Evolutionary conservation across 2,888 invertebrate genomes (phyloP).

Genomic region (Sinopyrophorus schimmeli): DNA sequence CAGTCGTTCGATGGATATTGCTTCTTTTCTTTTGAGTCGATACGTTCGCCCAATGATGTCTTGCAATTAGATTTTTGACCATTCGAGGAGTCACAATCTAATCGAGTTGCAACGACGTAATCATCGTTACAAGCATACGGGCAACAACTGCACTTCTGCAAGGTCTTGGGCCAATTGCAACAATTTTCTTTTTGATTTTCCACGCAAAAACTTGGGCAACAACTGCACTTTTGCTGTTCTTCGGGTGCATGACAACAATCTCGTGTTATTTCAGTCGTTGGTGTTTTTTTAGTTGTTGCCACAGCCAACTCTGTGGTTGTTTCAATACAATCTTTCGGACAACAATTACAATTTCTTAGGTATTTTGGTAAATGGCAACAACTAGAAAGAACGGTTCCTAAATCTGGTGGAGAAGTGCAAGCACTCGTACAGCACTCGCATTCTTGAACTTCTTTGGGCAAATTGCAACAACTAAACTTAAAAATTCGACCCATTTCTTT

Average conservation of each 20-base stretch:
- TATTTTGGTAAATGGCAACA: neutral
- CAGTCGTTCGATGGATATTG: too few species aligned
- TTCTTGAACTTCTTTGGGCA: neutral
- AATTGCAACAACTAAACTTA: slow-evolving; percentile 1
- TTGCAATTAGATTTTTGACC: too few species aligned
- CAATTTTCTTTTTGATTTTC: neutral
- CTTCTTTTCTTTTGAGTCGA: too few species aligned
- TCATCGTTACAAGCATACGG: neutral
- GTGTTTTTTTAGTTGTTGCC: neutral
- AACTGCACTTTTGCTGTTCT: neutral
- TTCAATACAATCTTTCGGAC: neutral
- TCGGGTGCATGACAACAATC: neutral
- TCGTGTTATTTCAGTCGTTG: neutral
- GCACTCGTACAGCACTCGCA: neutral
- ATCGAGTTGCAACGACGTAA: too few species aligned
- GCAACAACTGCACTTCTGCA: slow-evolving; percentile 1
- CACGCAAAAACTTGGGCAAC: neutral
- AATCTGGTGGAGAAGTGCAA: neutral
- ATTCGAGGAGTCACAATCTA: too few species aligned
- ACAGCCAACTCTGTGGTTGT: too few species aligned
- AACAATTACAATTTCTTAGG: neutral
- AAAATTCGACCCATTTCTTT: too few species aligned
- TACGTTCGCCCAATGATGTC: too few species aligned
- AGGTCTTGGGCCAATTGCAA: neutral
- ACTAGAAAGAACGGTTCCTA: neutral